These are phyloP conservation scores for Hyles lineata DNA, from an alignment of 2,888 invertebrate species.

Conservation along the genomic window DNA sequence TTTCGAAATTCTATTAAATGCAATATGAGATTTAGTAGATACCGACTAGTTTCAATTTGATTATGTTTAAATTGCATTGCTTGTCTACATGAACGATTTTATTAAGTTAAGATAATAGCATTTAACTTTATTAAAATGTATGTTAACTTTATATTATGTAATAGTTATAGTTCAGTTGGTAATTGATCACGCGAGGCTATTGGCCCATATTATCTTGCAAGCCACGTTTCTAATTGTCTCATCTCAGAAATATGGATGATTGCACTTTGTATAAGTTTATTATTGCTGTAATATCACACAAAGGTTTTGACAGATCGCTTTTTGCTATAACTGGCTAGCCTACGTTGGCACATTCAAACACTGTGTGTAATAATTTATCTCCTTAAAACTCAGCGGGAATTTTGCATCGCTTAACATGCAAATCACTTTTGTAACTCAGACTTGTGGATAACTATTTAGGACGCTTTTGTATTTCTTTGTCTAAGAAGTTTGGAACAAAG, in stretches of 20 bases:
- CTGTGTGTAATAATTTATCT: neutral
- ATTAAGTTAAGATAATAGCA: neutral
- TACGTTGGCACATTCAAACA: neutral
- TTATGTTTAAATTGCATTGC: neutral
- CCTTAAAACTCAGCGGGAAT: conserved; percentile 37
- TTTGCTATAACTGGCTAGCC: neutral
- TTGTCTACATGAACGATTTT: neutral
- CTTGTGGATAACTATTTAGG: conserved; percentile 41
- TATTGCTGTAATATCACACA: neutral
- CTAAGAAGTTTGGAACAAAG: conserved; percentile 4
- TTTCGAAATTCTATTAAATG: neutral
- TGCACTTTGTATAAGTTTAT: neutral
- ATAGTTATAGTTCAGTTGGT: neutral
- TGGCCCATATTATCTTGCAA: conserved; percentile 1
- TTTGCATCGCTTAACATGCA: conserved; percentile 58
- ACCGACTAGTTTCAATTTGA: neutral
- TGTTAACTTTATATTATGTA: too few relatives aligned
- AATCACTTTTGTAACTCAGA: conserved; percentile 57
- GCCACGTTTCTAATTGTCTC: neutral
- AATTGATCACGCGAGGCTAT: neutral
- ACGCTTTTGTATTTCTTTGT: conserved; percentile 52
- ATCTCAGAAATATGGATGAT: neutral
- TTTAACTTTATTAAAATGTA: neutral
- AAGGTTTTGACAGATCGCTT: neutral
- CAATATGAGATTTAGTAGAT: neutral